These are phyloP conservation scores for Ceriagrion tenellum DNA, from an alignment of 2,888 invertebrate species.

Conservation along the genomic window DNA sequence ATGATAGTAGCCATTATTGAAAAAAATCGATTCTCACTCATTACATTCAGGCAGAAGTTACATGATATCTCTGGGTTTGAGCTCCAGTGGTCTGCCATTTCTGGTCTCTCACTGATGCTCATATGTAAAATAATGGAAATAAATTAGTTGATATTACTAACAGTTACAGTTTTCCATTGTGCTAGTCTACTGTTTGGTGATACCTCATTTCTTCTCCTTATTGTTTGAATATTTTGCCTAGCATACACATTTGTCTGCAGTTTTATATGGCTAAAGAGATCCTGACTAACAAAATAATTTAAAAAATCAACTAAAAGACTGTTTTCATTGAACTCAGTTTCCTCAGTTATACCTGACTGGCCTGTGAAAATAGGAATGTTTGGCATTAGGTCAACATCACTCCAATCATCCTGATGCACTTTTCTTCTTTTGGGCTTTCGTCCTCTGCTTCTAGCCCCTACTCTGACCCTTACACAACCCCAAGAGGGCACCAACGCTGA, in stretches of 20 bases:
- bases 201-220: not conserved
- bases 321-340: too few species aligned
- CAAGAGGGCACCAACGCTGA: not conserved
- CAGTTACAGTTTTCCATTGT: not conserved
- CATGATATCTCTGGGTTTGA: too few species aligned
- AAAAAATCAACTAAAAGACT: too few species aligned
- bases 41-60: too few species aligned
- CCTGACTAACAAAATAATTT: not conserved
- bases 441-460: not conserved
- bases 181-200: not conserved
- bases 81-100: too few species aligned
- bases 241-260: not conserved
- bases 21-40: not conserved
- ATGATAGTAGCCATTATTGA: not conserved
- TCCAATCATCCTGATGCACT: not conserved
- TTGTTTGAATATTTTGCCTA: not conserved
- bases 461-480: not conserved
- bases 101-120: too few species aligned
- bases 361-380: too few species aligned
- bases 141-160: too few species aligned
- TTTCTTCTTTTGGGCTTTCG: not conserved
- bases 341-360: too few species aligned
- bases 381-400: not conserved
- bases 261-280: not conserved
- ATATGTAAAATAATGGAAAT: too few species aligned